Base-by-base conservation (phyloP, 2,113 vertebrate genomes). In the Baryphthengus martii region DNA sequence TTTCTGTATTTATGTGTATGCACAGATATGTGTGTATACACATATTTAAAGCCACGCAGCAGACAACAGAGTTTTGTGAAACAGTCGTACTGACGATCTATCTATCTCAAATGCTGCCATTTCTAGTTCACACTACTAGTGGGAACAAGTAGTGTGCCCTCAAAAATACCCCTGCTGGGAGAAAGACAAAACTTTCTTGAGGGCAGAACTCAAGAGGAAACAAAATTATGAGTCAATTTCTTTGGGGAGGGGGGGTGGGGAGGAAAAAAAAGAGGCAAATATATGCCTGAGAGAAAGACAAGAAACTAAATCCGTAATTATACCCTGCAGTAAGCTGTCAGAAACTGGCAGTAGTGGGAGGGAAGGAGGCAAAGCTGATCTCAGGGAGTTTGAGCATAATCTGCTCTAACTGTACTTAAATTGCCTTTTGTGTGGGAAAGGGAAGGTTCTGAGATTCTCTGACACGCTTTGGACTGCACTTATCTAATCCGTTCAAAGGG, bases 281-380 rank as follows among this genome's bases (percentile, higher is more conserved):
- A 58, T 6, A 82, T 74, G 87, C 85, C 80, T 85, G 70, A 90
- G 90, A 95, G 90, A 93, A 92, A 96, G 83, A 90, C 53, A 56
- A 94, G 86, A 89, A 93, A 91, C 70, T 75, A 77, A 92, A 91
- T 95, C 73, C 63, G 85, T 97, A 97, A 97, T 97, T 96, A 97
- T 85, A 92, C 86, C 96, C 95, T 90, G 77, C 90, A 94, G 83
- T 95, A 81, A 93, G 87, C 97, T 97, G 96, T 96, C 95, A 97
- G 85, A 93, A 96, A 79, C 75, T 91, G 74, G 95, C 93, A 96
- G 92, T 85, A 88, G 93, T 96, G 83, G 89, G 88, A 95, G 95
- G 89, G 53, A 96, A 92, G 77, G 76, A 97, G 73, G 95, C 76
- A 96, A 93, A 95, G 92, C 77, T 92, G 78, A 93, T 92, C 95